A percentile compares a stretch with the other conserved stretches of the same genome.
These are phyloP conservation scores for Sinotaia quadrata DNA, from an alignment of 2,888 invertebrate genomes.

Conservation along the genomic window DNA sequence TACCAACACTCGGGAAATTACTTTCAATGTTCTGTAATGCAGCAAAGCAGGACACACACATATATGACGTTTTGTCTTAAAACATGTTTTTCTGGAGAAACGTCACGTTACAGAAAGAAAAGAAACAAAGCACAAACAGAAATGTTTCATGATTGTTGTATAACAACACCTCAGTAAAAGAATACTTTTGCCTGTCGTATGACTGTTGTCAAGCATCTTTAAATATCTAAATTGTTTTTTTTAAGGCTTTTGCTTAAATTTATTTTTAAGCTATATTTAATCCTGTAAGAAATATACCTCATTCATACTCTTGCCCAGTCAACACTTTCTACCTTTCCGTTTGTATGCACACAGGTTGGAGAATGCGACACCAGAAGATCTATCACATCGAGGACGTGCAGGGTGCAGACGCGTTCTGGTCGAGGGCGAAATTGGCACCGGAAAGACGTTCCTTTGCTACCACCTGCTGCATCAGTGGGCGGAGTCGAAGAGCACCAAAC, in stretches of 20 bases:
- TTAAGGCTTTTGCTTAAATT: too few species aligned
- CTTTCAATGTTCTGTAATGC: not conserved
- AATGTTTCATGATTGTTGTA: too few species aligned
- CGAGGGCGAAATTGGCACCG: slow-evolving; percentile 44
- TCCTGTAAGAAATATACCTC: too few species aligned
- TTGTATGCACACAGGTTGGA: slow-evolving; percentile 34
- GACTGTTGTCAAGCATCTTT: too few species aligned
- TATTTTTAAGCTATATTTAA: too few species aligned
- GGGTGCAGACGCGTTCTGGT: slow-evolving; percentile 35
- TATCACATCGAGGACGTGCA: slow-evolving; percentile 35
- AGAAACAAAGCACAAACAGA: too few species aligned
- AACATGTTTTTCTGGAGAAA: too few species aligned
- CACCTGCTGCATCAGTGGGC: slow-evolving; percentile 41
- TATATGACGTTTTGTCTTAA: too few species aligned
- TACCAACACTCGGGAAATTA: not conserved
- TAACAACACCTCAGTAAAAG: too few species aligned
- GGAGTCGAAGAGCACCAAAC: slow-evolving; percentile 24
- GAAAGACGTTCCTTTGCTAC: slow-evolving; percentile 43
- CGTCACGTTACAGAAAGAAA: too few species aligned
- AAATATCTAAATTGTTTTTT: too few species aligned
- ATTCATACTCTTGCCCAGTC: not conserved
- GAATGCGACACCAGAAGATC: slow-evolving; percentile 38
- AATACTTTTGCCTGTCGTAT: too few species aligned
- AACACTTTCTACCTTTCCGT: not conserved
- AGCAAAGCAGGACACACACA: not conserved